Base-by-base conservation (phyloP, 2,888 invertebrate species). In the Pseudoips prasinana region DNA sequence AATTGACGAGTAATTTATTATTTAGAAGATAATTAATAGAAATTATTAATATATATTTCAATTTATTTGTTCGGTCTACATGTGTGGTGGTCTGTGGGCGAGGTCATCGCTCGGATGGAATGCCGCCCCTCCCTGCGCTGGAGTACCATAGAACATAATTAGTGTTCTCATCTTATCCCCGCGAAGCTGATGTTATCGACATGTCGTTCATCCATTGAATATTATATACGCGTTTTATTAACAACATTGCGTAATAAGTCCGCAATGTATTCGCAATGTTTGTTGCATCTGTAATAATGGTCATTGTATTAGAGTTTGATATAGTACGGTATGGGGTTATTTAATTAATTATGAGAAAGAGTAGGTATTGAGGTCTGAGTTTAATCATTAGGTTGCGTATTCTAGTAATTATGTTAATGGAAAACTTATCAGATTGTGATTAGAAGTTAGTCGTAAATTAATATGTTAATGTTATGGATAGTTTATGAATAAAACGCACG, bases 121-220 rank as follows among this genome's bases (percentile, higher is more conserved):
- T 85, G 83, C 80, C 73, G 74, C 77, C 72, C 68, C 66, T 61
- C 77, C 73, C 66, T 68, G 60, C 67, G 71, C 70, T 44, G 31
- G 72, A 61, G 70, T 75, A 69, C 77, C 78, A 77, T 79, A 81
- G 81, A 77, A 77, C 77, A 78, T 86, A 87, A 87, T 87, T 86
- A 85, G 85, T 75, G 73, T 70, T 77, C 78, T 74, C 77, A 72
- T 75, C 82, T 70, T 69, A 67, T 63, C 65, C 61, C 58, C 64
- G 64, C 60, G 49, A 49, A 63, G 62, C 56, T 57, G 64, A 73
- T 66, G 63, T 46, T 59, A 70, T 68, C 67, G 58, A 60, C 39
- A 39, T 56, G 54, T 63, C 58, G 55, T 58, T 43, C 58, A 49
- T 71, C 66, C 76, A 81, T 75, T 67, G 79, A 48, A 39, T 34